A percentile compares a stretch with the other conserved stretches of the same genome.
Conservation (phyloP, 2,113 vertebrate genomes). For the Lutjanus erythropterus region DNA sequence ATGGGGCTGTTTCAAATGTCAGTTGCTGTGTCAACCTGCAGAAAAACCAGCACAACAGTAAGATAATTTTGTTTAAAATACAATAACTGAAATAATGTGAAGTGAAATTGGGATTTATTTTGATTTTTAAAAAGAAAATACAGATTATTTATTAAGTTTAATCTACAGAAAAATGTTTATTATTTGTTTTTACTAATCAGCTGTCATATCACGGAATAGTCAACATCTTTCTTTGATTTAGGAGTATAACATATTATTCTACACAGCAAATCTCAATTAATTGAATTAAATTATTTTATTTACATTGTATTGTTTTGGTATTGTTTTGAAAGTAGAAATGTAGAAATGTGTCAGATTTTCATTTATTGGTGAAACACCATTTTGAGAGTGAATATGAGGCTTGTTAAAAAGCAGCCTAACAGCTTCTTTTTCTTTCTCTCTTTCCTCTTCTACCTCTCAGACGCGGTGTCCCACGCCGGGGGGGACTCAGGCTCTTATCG, state of each 20-base stretch:
- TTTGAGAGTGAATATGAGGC: neutral
- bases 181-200: neutral
- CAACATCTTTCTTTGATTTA: neutral
- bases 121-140: too few species aligned
- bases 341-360: neutral
- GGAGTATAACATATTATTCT: neutral
- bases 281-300: neutral
- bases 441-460: constrained; percentile 81
- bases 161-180: neutral
- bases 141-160: neutral
- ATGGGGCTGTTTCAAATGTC: neutral
- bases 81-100: neutral
- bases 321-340: too few species aligned
- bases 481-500: constrained; percentile 93
- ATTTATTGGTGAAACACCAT: neutral
- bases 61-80: neutral
- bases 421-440: constrained; percentile 12
- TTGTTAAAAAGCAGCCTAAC: constrained; percentile 36
- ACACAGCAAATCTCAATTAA: neutral
- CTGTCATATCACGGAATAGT: neutral
- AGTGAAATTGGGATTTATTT: too few species aligned
- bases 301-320: too few species aligned
- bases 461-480: constrained; percentile 89
- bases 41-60: neutral
- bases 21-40: constrained; percentile 9